These are phyloP conservation scores for Nipponia nippon DNA, from an alignment of 2,113 vertebrate species.

Conservation along the genomic window DNA sequence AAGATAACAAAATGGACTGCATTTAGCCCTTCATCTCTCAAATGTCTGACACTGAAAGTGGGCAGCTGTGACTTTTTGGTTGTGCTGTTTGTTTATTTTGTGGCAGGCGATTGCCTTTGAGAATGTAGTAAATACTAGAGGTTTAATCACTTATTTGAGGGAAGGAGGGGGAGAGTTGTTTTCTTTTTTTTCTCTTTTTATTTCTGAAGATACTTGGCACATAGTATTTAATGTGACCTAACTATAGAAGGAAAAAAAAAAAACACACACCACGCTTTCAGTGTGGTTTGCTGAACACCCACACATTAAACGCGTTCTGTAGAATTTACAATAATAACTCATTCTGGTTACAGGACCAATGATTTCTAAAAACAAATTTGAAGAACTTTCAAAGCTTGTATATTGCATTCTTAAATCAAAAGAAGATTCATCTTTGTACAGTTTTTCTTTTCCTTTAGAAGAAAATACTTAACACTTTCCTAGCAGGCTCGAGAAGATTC, in stretches of 20 bases:
- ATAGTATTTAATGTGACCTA: constrained; percentile 2
- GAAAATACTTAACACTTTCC: not conserved
- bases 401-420: not conserved
- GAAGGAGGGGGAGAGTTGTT: not conserved
- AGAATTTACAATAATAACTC: constrained; percentile 42
- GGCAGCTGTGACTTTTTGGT: constrained; percentile 10
- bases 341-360: not conserved
- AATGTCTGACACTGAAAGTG: too few relatives aligned
- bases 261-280: not conserved
- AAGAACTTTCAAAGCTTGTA: constrained; percentile 7
- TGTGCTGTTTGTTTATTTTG: not conserved
- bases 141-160: constrained; percentile 18
- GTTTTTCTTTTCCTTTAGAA: not conserved
- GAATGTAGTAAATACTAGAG: not conserved
- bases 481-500: not conserved
- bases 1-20: not conserved
- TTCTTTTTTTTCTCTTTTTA: not conserved
- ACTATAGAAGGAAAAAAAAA: not conserved
- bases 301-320: constrained; percentile 3
- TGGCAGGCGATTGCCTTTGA: not conserved
- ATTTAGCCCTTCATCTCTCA: not conserved
- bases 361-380: not conserved
- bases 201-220: constrained; percentile 28
- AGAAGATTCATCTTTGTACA: not conserved
- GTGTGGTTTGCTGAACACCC: constrained; percentile 66